These are phyloP conservation scores for Sarcophilus harrisii DNA, from an alignment of 2,797 vertebrate species.

Conservation along the genomic window DNA sequence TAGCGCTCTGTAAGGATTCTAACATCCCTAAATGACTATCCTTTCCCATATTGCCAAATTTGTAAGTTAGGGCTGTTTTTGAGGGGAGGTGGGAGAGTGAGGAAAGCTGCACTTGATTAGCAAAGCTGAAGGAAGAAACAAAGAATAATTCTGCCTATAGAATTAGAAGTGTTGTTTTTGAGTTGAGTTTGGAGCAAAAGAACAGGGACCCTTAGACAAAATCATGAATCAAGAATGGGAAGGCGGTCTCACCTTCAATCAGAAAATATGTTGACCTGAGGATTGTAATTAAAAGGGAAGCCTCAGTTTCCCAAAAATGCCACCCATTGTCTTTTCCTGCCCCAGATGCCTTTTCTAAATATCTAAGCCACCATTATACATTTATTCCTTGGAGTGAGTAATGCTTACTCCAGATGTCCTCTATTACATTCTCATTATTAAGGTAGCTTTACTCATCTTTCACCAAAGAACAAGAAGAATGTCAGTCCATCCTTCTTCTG, in stretches of 20 bases:
- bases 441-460: background rate
- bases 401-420: background rate
- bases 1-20: too few relatives aligned
- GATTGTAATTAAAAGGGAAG: background rate
- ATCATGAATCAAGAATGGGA: background rate
- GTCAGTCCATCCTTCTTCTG: background rate
- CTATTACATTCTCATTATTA: background rate
- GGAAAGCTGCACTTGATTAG: background rate
- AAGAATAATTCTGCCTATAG: background rate
- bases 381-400: background rate
- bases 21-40: too few relatives aligned
- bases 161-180: too few relatives aligned
- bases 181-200: background rate
- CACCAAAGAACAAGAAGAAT: background rate
- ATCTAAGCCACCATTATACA: background rate
- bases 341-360: background rate
- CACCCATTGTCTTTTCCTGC: background rate
- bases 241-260: background rate
- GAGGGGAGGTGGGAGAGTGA: background rate
- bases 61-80: background rate
- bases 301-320: background rate
- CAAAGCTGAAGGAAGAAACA: background rate
- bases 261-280: background rate
- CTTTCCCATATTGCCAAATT: too few relatives aligned
- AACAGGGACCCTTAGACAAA: background rate